These are phyloP conservation scores for Odontamblyopus rebecca DNA, from an alignment of 2,797 vertebrate species.

Conservation along the genomic window DNA sequence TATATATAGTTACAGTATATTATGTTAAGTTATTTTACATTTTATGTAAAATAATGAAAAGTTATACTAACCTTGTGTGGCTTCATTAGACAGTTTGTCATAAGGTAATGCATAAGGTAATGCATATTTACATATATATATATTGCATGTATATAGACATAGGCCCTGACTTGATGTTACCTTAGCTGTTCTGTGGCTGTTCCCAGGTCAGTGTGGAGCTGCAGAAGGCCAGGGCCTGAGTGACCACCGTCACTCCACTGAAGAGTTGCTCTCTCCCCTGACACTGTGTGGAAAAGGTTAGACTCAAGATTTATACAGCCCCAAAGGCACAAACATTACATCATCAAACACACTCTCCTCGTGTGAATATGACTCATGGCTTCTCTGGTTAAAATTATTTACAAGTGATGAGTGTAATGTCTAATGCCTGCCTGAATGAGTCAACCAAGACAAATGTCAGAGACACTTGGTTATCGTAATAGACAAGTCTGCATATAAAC, in stretches of 20 bases:
- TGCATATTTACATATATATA: background rate
- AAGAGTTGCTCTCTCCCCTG: constrained; percentile 9
- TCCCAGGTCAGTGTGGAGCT: constrained; percentile 52
- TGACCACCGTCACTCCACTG: constrained; percentile 21
- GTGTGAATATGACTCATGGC: constrained; percentile 16
- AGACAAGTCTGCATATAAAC: background rate
- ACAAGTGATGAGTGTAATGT: constrained; percentile 23
- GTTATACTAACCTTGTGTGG: background rate
- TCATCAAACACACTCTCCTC: background rate
- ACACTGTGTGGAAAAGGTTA: background rate
- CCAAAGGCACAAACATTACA: background rate
- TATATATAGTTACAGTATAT: too few relatives aligned
- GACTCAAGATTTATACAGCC: constrained; percentile 29
- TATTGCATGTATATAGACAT: background rate
- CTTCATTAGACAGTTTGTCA: background rate
- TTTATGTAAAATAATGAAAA: too few relatives aligned
- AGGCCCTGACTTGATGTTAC: background rate
- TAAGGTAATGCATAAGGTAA: background rate
- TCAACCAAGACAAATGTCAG: constrained; percentile 36
- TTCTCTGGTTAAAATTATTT: constrained; percentile 25
- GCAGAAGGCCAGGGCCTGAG: constrained; percentile 37
- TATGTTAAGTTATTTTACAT: too few relatives aligned
- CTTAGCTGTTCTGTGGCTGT: constrained; percentile 29
- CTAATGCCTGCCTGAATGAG: constrained; percentile 38
- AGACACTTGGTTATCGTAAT: background rate